Evolutionary conservation across 1,140 invertebrate genomes (phyloP).

Genomic region (Drosophila sulfurigaster): DNA sequence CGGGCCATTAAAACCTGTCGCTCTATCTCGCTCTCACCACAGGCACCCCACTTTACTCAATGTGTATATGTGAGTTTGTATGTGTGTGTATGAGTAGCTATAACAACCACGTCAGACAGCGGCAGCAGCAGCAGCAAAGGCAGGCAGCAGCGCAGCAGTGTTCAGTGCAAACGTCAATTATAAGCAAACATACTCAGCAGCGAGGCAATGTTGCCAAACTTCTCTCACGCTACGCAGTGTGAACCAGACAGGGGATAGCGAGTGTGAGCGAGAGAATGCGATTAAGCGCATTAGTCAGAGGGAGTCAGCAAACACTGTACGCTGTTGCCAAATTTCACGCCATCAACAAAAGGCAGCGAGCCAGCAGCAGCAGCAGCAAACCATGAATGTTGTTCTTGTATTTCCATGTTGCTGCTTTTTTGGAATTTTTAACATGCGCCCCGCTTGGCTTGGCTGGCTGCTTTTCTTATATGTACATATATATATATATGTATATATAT

Average conservation of each 20-base stretch:
- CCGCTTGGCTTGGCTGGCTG: conserved; percentile 57
- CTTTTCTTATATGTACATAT: conserved; percentile 23
- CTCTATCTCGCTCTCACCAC: conserved; percentile 62
- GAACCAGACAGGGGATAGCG: conserved; percentile 32
- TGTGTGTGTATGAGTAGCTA: conserved; percentile 45
- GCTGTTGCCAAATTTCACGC: conserved; percentile 45
- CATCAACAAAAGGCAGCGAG: conserved; percentile 47
- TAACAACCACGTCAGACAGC: conserved; percentile 76
- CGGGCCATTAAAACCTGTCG: conserved; percentile 56
- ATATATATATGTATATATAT: not conserved
- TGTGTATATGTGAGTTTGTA: conserved; percentile 8
- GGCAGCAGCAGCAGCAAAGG: conserved; percentile 18
- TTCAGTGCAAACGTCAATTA: conserved; percentile 81
- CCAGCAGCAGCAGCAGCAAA: conserved; percentile 41
- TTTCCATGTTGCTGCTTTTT: conserved; percentile 72
- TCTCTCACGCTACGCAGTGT: conserved; percentile 44
- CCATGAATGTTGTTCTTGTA: conserved; percentile 75
- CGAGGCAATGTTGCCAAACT: conserved; percentile 63
- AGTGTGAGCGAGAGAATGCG: conserved; percentile 8
- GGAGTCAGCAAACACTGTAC: conserved; percentile 8
- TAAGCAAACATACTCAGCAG: conserved; percentile 66
- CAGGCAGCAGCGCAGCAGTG: conserved; percentile 39
- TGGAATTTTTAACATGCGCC: conserved; percentile 78
- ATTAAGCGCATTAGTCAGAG: conserved; percentile 18
- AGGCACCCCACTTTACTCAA: conserved; percentile 58